These are phyloP conservation scores for Lydus trimaculatus DNA, from an alignment of 2,888 invertebrate species.

Conservation along the genomic window DNA sequence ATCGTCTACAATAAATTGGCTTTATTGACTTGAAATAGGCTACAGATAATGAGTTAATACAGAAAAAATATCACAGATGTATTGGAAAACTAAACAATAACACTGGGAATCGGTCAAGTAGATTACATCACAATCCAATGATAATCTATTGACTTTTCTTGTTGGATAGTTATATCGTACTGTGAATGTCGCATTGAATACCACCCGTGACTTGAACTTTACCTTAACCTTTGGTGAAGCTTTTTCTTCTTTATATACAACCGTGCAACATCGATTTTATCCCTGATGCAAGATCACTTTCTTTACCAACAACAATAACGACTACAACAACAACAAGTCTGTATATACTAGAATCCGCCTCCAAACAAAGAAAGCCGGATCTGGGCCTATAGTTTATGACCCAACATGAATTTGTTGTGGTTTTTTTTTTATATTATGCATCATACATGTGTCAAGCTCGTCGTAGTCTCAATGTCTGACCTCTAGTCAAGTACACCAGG, in stretches of 20 bases:
- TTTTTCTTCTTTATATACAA: background rate
- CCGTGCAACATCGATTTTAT: conserved; percentile 1
- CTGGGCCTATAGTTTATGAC: conserved; percentile 4
- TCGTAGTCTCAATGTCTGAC: conserved; percentile 7
- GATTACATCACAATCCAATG: no score
- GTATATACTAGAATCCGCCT: background rate
- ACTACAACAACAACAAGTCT: no score
- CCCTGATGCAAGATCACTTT: background rate
- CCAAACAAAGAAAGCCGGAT: conserved; percentile 6
- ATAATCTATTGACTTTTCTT: no score
- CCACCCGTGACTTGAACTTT: conserved; percentile 8
- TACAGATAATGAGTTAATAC: no score
- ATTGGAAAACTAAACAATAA: no score
- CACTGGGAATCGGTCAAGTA: no score
- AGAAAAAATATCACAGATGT: no score
- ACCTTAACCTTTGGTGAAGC: background rate
- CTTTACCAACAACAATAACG: background rate
- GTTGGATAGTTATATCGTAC: background rate
- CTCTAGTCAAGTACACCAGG: background rate
- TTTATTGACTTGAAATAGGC: no score
- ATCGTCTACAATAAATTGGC: no score
- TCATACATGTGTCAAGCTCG: conserved; percentile 4
- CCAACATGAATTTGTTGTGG: conserved; percentile 1
- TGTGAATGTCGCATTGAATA: background rate
- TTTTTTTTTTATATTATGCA: background rate